phyloP scores from a whole-genome alignment of 1,140 invertebrate species.

The Melitaea cinxia region DNA sequence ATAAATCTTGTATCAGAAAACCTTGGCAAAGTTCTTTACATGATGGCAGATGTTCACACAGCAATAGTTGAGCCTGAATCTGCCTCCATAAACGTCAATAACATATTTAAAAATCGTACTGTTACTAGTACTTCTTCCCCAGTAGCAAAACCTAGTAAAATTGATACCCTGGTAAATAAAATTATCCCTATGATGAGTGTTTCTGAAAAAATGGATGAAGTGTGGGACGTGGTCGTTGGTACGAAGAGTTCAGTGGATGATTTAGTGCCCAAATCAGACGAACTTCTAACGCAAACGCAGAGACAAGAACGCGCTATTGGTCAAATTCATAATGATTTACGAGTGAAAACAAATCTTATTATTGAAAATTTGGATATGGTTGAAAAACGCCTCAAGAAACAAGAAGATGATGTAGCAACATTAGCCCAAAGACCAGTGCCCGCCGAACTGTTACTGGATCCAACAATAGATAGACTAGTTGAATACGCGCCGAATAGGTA shows the following conservation, averaged over 20 bases:
- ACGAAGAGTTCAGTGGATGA: constrained; percentile 93
- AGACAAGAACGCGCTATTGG: constrained; percentile 92
- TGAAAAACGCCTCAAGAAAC: constrained; percentile 91
- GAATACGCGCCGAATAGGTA: constrained; percentile 88
- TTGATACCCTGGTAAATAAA: constrained; percentile 89
- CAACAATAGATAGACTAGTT: constrained; percentile 88
- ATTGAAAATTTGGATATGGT: constrained; percentile 93
- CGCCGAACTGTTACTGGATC: constrained; percentile 87
- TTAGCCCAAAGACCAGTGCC: constrained; percentile 87
- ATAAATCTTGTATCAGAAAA: constrained; percentile 92
- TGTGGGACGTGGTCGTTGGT: constrained; percentile 93
- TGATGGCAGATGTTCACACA: constrained; percentile 90
- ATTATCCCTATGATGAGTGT: constrained; percentile 92
- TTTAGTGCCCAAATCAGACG: constrained; percentile 92
- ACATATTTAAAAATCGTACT: constrained; percentile 74
- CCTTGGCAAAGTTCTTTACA: constrained; percentile 87
- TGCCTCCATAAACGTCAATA: constrained; percentile 75
- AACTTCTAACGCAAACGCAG: constrained; percentile 91
- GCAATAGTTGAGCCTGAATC: constrained; percentile 87
- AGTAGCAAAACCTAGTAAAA: constrained; percentile 85
- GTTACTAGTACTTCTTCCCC: constrained; percentile 81
- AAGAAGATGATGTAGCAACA: constrained; percentile 88
- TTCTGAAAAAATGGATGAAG: constrained; percentile 94
- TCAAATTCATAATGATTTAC: constrained; percentile 92
- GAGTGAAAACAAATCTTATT: constrained; percentile 91